Conservation (phyloP, 2,797 vertebrate species). For the Sternotherus odoratus region DNA sequence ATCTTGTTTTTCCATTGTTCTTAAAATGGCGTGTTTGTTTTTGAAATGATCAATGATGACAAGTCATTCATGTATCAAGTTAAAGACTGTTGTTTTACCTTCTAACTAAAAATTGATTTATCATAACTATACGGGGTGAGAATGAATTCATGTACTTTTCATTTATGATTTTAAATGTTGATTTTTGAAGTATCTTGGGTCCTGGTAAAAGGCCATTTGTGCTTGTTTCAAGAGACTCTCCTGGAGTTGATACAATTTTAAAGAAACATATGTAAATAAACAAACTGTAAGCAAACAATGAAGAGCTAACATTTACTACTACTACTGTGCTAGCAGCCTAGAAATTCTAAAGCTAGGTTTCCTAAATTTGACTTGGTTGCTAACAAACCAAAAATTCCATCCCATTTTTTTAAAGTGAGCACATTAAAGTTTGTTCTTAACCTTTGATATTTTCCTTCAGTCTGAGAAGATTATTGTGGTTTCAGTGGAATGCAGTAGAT, state of each 20-base stretch:
- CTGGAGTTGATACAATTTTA: conserved; percentile 33
- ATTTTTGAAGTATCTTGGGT: conserved; percentile 26
- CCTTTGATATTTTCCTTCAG: conserved; percentile 28
- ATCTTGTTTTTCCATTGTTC: background rate
- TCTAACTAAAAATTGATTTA: background rate
- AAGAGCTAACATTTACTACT: conserved; percentile 36
- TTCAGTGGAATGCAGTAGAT: conserved; percentile 42
- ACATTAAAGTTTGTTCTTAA: conserved; percentile 11
- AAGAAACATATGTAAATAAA: conserved; percentile 16
- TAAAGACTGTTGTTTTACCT: background rate
- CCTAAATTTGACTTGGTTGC: background rate
- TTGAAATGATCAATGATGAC: background rate
- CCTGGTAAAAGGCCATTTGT: conserved; percentile 10
- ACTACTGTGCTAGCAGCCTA: conserved; percentile 8
- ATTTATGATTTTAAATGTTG: conserved; percentile 17
- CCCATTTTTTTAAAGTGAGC: background rate
- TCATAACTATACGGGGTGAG: background rate
- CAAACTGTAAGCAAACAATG: conserved; percentile 27
- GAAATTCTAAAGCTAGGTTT: conserved; percentile 37
- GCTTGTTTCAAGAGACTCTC: background rate
- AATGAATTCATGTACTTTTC: conserved; percentile 12
- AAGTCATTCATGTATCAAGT: background rate
- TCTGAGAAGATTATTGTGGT: conserved; percentile 35
- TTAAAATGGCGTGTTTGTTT: background rate
- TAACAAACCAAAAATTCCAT: conserved; percentile 6